A percentile compares a stretch with the other conserved stretches of the same genome.
These are phyloP conservation scores for Nasonovia ribisnigri DNA, from an alignment of 2,888 invertebrate genomes.

Conservation along the genomic window DNA sequence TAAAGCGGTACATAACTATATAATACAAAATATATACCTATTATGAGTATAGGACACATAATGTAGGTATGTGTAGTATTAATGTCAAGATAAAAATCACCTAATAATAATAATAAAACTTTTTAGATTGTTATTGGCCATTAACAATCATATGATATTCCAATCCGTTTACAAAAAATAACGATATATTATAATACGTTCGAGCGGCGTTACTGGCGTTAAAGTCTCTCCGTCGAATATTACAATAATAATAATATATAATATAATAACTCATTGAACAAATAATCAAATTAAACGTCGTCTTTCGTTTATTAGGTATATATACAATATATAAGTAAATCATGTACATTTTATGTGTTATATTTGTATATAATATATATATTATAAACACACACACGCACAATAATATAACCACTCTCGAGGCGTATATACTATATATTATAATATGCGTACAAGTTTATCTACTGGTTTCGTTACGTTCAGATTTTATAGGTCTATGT, in stretches of 20 bases:
- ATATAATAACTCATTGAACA: conserved; percentile 25
- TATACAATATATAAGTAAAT: neutral
- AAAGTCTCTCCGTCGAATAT: conserved; percentile 25
- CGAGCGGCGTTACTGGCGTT: conserved; percentile 27
- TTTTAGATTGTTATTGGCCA: conserved; percentile 17
- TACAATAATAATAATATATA: neutral
- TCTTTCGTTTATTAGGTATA: neutral
- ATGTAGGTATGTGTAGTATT: neutral
- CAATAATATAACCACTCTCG: conserved; percentile 27
- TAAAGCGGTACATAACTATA: conserved; percentile 14
- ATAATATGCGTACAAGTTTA: neutral
- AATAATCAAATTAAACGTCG: conserved; percentile 42
- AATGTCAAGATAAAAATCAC: conserved; percentile 2
- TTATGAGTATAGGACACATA: neutral
- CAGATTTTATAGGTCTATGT: conserved; percentile 15
- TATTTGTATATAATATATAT: neutral
- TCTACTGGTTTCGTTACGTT: conserved; percentile 35
- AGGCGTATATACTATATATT: neutral
- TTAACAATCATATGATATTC: conserved; percentile 15
- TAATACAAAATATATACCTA: neutral
- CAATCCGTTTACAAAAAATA: neutral
- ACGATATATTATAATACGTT: neutral
- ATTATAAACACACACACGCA: neutral
- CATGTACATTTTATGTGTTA: neutral
- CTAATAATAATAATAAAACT: conserved; percentile 25